phyloP scores from a whole-genome alignment of 2,113 vertebrate genomes.

The Cisticola juncidis region DNA sequence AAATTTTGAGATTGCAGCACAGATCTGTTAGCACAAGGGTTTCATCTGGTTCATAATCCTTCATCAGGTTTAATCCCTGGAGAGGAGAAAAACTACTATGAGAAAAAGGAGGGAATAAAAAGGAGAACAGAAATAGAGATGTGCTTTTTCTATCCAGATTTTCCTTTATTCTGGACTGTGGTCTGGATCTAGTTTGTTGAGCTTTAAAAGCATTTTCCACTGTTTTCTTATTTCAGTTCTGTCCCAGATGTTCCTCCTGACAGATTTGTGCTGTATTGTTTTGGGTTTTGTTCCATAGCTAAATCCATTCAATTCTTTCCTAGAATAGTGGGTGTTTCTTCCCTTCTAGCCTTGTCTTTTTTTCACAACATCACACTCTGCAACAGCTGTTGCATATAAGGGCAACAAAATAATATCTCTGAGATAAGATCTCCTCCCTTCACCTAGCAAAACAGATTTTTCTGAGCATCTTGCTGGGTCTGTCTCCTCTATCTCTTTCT shows the following conservation, averaged over 20 bases:
- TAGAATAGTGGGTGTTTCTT: background rate
- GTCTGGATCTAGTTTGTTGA: background rate
- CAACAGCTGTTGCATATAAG: background rate
- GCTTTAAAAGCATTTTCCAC: conserved; percentile 31
- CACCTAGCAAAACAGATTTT: background rate
- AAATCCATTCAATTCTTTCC: background rate
- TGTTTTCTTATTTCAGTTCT: conserved; percentile 12
- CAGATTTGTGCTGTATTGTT: background rate
- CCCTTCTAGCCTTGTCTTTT: background rate
- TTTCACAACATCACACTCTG: background rate
- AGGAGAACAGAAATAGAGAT: background rate
- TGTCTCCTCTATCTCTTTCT: background rate
- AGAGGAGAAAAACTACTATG: background rate
- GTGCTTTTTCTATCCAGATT: background rate
- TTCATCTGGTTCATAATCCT: background rate
- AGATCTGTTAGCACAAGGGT: background rate
- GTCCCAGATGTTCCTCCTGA: conserved; percentile 27
- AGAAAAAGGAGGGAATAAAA: background rate
- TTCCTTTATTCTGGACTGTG: background rate
- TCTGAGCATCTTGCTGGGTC: background rate
- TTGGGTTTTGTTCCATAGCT: background rate
- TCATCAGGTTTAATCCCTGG: background rate
- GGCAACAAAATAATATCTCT: background rate
- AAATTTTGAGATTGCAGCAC: background rate
- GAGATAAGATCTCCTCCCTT: background rate